A percentile compares a stretch with the other conserved stretches of the same genome.
phyloP scores from a whole-genome alignment of 2,113 vertebrate genomes.

The Acanthisitta chloris region DNA sequence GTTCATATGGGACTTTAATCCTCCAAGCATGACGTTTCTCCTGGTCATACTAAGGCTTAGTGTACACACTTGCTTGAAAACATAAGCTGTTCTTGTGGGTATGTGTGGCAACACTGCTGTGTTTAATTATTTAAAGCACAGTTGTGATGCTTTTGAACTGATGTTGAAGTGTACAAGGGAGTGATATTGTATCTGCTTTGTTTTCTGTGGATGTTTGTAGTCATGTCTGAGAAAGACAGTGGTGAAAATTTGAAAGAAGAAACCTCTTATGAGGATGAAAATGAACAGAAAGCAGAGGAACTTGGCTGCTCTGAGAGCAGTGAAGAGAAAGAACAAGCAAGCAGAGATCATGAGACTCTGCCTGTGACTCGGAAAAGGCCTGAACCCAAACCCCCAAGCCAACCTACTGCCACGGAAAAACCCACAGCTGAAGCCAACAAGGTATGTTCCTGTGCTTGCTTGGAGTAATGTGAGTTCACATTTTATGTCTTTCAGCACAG shows the following conservation, averaged over 20 bases:
- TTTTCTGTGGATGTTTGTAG: constrained; percentile 36
- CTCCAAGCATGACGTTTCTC: background rate
- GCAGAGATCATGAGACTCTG: constrained; percentile 70
- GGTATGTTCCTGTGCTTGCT: background rate
- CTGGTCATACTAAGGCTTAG: background rate
- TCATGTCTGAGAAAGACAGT: constrained; percentile 72
- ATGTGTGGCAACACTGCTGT: background rate
- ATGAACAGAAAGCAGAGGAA: constrained; percentile 16
- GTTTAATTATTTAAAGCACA: background rate
- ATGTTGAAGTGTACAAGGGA: background rate
- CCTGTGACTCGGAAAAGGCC: constrained; percentile 85
- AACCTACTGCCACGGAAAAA: constrained; percentile 9
- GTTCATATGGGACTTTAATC: constrained; percentile 39
- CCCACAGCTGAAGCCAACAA: constrained; percentile 17
- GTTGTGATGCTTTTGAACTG: background rate
- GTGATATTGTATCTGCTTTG: background rate
- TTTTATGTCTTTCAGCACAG: background rate
- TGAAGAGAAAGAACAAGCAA: constrained; percentile 18
- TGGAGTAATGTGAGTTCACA: background rate
- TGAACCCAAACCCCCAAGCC: constrained; percentile 68
- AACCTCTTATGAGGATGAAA: background rate
- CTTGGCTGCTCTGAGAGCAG: background rate
- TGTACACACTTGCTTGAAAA: background rate
- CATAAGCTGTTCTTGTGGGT: background rate
- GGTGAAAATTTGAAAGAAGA: constrained; percentile 13